A percentile compares a stretch with the other conserved stretches of the same genome.
phyloP scores from a whole-genome alignment of 2,888 invertebrate genomes.

The Troides helena region DNA sequence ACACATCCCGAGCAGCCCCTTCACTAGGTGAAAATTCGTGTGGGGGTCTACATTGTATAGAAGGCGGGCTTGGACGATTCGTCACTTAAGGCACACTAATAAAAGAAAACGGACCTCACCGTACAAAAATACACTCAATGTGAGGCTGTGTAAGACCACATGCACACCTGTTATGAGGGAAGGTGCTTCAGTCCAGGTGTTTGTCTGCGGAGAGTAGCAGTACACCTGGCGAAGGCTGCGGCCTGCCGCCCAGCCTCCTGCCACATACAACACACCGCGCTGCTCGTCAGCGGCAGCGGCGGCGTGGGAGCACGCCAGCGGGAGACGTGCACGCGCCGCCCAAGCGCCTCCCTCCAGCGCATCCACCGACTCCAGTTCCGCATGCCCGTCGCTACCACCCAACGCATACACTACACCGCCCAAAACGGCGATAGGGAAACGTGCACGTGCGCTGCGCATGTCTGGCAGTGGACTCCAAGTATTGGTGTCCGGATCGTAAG shows the following conservation, averaged over 20 bases:
- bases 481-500: slow-evolving; percentile 85
- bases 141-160: neutral
- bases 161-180: slow-evolving; percentile 81
- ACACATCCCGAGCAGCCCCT: no score
- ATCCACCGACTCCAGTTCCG: slow-evolving; percentile 84
- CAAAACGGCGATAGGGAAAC: slow-evolving; percentile 86
- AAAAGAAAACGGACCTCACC: no score
- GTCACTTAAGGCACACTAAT: no score
- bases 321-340: slow-evolving; percentile 43
- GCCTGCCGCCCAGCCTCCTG: slow-evolving; percentile 86
- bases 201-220: slow-evolving; percentile 82
- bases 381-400: slow-evolving; percentile 91
- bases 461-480: slow-evolving; percentile 84
- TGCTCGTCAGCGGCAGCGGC: slow-evolving; percentile 85
- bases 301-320: slow-evolving; percentile 84
- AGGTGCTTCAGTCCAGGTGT: slow-evolving; percentile 85
- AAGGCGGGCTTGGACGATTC: no score
- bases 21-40: no score
- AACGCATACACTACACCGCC: slow-evolving; percentile 86
- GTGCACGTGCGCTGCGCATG: slow-evolving; percentile 88
- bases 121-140: neutral
- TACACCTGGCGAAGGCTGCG: slow-evolving; percentile 85
- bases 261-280: slow-evolving; percentile 83
- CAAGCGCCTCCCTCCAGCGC: slow-evolving; percentile 45
- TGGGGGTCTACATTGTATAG: no score